Conservation (phyloP, 2,113 vertebrate species). For the Tylochromis polylepis region DNA sequence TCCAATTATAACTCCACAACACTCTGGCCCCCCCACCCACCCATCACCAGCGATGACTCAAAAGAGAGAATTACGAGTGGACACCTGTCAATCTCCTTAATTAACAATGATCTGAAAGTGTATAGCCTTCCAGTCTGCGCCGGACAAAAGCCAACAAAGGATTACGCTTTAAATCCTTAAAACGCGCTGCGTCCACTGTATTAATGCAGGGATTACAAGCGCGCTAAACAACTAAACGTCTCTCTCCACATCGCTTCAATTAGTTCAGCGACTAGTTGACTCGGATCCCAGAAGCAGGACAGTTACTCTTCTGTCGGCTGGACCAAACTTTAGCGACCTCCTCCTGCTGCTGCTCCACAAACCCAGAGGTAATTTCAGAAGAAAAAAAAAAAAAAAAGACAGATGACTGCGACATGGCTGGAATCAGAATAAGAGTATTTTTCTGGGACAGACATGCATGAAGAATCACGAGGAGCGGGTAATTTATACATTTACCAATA, state of each 20-base stretch:
- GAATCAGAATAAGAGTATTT: not conserved
- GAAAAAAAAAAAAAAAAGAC: not conserved
- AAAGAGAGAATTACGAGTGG: slow-evolving; percentile 73
- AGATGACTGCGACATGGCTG: not conserved
- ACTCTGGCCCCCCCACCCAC: not conserved
- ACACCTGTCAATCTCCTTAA: slow-evolving; percentile 73
- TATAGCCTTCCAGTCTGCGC: slow-evolving; percentile 51
- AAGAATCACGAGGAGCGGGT: not conserved
- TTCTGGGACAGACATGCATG: not conserved
- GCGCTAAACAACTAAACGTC: slow-evolving; percentile 54
- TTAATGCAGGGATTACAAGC: slow-evolving; percentile 64
- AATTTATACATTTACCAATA: not conserved
- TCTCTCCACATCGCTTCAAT: slow-evolving; percentile 49
- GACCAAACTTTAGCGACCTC: not conserved
- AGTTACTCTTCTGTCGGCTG: not conserved
- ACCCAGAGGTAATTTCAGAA: not conserved
- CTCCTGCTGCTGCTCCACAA: not conserved
- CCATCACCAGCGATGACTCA: slow-evolving; percentile 46
- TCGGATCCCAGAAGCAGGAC: slow-evolving; percentile 1
- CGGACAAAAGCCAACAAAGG: slow-evolving; percentile 63
- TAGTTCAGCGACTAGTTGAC: slow-evolving; percentile 43
- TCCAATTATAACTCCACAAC: slow-evolving; percentile 65
- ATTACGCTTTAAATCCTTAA: slow-evolving; percentile 61
- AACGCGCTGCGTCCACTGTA: slow-evolving; percentile 49
- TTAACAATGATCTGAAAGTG: slow-evolving; percentile 66